Conservation (phyloP, 2,113 vertebrate genomes). For the Actenoides hombroni region DNA sequence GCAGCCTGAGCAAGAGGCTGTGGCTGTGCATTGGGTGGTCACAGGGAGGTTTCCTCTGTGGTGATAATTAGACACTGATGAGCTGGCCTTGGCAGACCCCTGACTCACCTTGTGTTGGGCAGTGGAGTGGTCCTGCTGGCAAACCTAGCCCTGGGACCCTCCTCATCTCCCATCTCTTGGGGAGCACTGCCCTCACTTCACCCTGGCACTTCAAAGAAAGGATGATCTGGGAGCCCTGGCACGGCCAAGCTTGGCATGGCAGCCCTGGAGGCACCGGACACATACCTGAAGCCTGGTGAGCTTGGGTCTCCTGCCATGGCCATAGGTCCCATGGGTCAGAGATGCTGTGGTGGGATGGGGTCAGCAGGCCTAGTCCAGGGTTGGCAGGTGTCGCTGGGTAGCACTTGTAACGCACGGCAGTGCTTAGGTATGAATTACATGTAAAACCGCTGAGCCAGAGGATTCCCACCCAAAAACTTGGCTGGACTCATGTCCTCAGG, state of each 20-base stretch:
- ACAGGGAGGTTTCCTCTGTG: not conserved
- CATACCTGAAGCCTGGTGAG: not conserved
- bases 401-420: not conserved
- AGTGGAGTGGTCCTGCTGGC: not conserved
- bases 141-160: not conserved
- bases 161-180: not conserved
- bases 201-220: not conserved
- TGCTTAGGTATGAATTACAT: not conserved
- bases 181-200: not conserved
- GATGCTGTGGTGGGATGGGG: not conserved
- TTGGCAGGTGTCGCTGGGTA: not conserved
- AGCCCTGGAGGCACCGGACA: not conserved
- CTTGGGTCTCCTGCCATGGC: not conserved
- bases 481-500: not conserved
- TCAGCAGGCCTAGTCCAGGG: not conserved
- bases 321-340: not conserved
- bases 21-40: not conserved
- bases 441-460: not conserved
- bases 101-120: not conserved
- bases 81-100: not conserved
- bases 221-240: not conserved
- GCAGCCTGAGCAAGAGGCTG: not conserved
- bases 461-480: not conserved
- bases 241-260: accelerated
- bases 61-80: not conserved